phyloP scores from a whole-genome alignment of 1,140 invertebrate genomes.

The Xylocopa sonorina region DNA sequence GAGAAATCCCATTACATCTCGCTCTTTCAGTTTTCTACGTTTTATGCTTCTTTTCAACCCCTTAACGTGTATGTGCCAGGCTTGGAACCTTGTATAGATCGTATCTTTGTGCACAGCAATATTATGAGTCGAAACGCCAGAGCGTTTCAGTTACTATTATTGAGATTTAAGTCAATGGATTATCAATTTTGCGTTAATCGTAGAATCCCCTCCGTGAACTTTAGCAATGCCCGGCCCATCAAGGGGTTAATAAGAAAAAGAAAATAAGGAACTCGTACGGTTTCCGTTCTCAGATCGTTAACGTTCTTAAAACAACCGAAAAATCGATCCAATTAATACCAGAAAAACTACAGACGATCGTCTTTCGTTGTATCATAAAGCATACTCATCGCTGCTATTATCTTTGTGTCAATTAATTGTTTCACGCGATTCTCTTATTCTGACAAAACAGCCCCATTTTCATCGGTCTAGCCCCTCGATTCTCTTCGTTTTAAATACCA shows the following conservation, averaged over 20 bases:
- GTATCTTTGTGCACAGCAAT: no score
- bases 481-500: conserved; percentile 24
- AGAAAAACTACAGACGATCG: not conserved
- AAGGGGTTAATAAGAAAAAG: not conserved
- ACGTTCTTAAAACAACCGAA: not conserved
- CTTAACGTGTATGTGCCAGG: no score
- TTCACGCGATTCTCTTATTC: conserved; percentile 24
- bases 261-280: not conserved
- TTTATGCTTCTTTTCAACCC: no score
- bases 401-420: not conserved
- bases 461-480: not conserved
- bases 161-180: no score
- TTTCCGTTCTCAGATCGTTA: not conserved
- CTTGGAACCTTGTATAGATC: no score
- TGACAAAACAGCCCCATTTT: conserved; percentile 4
- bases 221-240: no score
- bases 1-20: not conserved
- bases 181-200: no score
- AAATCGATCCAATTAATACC: not conserved
- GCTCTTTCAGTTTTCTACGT: not conserved
- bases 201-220: no score
- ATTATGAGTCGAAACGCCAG: no score
- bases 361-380: conserved; percentile 30
- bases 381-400: conserved; percentile 1
- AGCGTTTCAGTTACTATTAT: no score